These are phyloP conservation scores for Diplodus puntazzo DNA, from an alignment of 2,797 vertebrate species.

Conservation along the genomic window DNA sequence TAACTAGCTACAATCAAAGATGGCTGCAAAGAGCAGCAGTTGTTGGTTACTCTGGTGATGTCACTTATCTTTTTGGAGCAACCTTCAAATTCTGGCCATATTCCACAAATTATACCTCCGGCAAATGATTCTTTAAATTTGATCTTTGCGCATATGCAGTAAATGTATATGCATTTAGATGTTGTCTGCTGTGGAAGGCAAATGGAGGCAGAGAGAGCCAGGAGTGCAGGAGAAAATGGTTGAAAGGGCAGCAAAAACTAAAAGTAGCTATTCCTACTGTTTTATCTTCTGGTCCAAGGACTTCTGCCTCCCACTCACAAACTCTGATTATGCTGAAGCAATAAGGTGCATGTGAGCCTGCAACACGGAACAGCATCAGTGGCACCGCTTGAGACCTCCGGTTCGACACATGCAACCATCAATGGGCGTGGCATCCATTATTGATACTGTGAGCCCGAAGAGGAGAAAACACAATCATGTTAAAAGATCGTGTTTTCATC, in stretches of 20 bases:
- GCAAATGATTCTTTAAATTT: conserved; percentile 1
- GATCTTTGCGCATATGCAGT: not conserved
- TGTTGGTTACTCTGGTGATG: no score
- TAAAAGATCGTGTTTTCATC: conserved; percentile 28
- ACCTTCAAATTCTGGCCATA: no score
- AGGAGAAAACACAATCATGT: not conserved
- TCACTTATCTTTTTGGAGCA: no score
- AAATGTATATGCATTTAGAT: not conserved
- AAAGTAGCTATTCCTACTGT: conserved; percentile 24
- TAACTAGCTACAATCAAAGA: no score
- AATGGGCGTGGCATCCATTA: conserved; percentile 10
- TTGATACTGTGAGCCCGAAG: conserved; percentile 11
- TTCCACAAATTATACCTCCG: no score
- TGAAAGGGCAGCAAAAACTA: conserved; percentile 6
- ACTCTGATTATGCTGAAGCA: conserved; percentile 35
- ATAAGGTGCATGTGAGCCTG: conserved; percentile 40
- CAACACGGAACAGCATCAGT: conserved; percentile 24
- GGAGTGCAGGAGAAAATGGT: conserved; percentile 11
- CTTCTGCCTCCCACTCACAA: conserved; percentile 41
- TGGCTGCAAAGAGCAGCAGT: no score
- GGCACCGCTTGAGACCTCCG: conserved; percentile 12
- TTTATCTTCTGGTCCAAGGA: conserved; percentile 50
- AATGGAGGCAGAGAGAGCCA: not conserved
- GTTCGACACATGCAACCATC: conserved; percentile 8
- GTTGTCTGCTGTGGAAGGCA: not conserved